Base-by-base conservation (phyloP, 2,888 invertebrate genomes). In the Acanthoscelides obtectus region DNA sequence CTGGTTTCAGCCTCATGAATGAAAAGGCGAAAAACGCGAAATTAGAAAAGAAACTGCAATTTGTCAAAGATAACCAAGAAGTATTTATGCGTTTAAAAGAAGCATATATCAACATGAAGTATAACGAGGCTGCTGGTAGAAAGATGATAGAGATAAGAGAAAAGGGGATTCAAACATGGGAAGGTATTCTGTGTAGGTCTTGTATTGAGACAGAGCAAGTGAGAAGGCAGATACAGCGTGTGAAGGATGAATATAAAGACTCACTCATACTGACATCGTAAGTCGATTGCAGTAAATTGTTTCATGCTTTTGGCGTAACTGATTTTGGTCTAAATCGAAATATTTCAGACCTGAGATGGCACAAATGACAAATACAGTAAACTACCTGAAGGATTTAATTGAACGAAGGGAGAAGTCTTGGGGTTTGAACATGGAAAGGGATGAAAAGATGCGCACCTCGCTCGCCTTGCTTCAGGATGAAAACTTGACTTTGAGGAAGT, bases 21-120 rank as follows among this genome's bases (percentile, higher is more conserved):
- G 82, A 83, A 74, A 75, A 73, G 71, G 73, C 75, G 19, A 80
- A 76, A 75, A 77, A 79, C 22, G 71, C 73, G 2, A 82, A 82
- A 72, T 75, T 80, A 64, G 81, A 83, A 70, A 80, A 80, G 67
- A 83, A 84, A 70, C 75, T 84, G 0, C 79, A 82, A 69, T 84
- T 81, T 72, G 81, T 83, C 20, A 81, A 82, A 74, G 82, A 82
- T 66, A 83, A 84, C 69, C 81, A 83, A 68, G 80, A 80, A 67
- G 79, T 83, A 12, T 82, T 83, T 69, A 81, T 81, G 71, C 79
- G 80, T 70, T 70, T 84, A 22, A 82, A 81, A 72, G 80, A 84
- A 73, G 81, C 82, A 2, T 83, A 83, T 71, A 77, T 83, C 25
- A 81, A 78, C 70, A 79, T 83, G 80, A 83, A 82, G 75, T 82